Conservation (phyloP, 35 echinoderm and acorn worm genomes). For the Apostichopus californicus region DNA sequence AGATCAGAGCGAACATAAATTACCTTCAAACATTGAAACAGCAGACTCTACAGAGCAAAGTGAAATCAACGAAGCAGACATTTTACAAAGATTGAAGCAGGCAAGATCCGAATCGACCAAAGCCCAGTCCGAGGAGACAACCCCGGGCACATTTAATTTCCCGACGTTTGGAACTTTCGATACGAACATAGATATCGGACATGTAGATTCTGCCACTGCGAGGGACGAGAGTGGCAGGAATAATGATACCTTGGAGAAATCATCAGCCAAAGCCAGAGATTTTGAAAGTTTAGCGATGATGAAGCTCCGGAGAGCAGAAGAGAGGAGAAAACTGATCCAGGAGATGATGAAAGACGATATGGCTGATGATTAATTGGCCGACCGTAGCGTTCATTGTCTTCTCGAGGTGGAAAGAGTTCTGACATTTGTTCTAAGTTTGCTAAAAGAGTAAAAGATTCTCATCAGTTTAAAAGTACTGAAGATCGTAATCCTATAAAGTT, state of each 20-base stretch:
- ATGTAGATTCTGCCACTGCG: background rate
- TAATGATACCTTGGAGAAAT: background rate
- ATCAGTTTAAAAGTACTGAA: too few species aligned
- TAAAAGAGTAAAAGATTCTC: too few species aligned
- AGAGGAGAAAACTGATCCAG: constrained; percentile 79
- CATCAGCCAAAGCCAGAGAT: constrained; percentile 47
- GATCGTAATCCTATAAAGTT: too few species aligned
- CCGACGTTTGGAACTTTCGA: constrained; percentile 7
- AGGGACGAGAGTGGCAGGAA: background rate
- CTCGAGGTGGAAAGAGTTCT: too few species aligned
- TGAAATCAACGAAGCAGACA: constrained; percentile 40
- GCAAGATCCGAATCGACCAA: constrained; percentile 16
- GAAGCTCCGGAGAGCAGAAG: constrained; percentile 66
- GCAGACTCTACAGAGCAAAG: background rate
- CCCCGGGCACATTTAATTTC: background rate
- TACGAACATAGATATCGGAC: too few species aligned
- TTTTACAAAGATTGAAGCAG: constrained; percentile 27
- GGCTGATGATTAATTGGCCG: too few species aligned
- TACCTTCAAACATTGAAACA: background rate
- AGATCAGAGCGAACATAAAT: background rate
- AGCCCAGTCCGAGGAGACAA: background rate
- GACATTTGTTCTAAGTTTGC: too few species aligned
- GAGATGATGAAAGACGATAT: constrained; percentile 72
- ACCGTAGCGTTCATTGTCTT: too few species aligned
- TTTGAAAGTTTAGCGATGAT: constrained; percentile 75